phyloP scores from a whole-genome alignment of 2,113 vertebrate genomes.

The Falcunculus frontatus region DNA sequence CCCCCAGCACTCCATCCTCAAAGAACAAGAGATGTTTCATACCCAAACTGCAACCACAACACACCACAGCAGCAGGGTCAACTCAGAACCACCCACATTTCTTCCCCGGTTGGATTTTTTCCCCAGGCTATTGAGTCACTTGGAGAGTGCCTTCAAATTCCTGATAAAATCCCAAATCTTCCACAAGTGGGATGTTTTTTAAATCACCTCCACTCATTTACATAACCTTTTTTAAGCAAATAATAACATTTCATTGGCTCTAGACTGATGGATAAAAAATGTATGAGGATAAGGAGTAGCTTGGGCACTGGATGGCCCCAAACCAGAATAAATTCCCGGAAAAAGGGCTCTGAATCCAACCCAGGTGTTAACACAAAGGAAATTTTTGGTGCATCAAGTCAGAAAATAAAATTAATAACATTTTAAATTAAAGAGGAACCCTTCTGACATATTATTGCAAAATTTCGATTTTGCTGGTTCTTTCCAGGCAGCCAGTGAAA shows the following conservation, averaged over 20 bases:
- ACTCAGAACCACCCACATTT: background rate
- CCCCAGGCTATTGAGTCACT: background rate
- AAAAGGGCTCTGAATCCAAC: background rate
- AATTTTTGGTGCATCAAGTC: background rate
- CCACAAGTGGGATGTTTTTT: background rate
- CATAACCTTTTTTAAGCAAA: background rate
- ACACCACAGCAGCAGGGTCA: fast-evolving
- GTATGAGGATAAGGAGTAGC: background rate
- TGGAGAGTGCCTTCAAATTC: background rate
- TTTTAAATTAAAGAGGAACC: background rate
- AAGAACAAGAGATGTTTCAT: background rate
- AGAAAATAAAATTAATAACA: background rate
- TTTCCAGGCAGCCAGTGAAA: background rate
- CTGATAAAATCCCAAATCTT: background rate
- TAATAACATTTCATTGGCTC: background rate
- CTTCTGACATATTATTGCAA: background rate
- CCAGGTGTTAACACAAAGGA: background rate
- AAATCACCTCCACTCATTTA: background rate
- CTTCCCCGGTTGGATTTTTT: background rate
- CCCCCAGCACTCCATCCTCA: background rate
- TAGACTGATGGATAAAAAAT: background rate
- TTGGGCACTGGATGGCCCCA: background rate
- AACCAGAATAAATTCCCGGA: background rate
- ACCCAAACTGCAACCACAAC: background rate
- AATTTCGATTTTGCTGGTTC: background rate